These are phyloP conservation scores for Channa striata DNA, from an alignment of 2,797 vertebrate species.

Conservation along the genomic window DNA sequence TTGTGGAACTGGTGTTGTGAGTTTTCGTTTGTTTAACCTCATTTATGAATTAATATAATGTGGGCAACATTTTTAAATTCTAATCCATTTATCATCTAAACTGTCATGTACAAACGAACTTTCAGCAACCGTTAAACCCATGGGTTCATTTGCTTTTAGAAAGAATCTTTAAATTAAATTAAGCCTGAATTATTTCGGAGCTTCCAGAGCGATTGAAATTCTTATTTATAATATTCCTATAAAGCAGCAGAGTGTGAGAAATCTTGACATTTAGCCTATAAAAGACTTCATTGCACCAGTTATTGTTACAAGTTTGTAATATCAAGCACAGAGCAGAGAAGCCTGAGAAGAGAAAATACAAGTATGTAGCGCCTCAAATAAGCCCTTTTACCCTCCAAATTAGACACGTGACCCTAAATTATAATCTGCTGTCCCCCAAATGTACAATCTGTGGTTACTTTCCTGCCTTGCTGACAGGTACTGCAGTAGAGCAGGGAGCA, in stretches of 20 bases:
- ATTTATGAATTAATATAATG: background rate
- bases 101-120: no score
- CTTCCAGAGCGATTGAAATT: no score
- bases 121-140: no score
- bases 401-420: background rate
- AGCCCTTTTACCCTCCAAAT: background rate
- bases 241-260: background rate
- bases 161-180: background rate
- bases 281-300: no score
- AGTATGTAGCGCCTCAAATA: no score
- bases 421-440: background rate
- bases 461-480: constrained; percentile 34
- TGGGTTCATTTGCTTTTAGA: background rate
- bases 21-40: background rate
- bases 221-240: no score
- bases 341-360: no score
- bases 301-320: no score
- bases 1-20: background rate
- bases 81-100: no score
- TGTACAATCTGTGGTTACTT: constrained; percentile 8
- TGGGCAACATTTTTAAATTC: background rate
- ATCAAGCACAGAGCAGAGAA: no score
- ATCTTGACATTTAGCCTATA: background rate
- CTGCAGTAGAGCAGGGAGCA: constrained; percentile 24
- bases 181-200: background rate